Evolutionary conservation across 2,888 invertebrate species (phyloP).

Genomic region (Thereva nobilitata): DNA sequence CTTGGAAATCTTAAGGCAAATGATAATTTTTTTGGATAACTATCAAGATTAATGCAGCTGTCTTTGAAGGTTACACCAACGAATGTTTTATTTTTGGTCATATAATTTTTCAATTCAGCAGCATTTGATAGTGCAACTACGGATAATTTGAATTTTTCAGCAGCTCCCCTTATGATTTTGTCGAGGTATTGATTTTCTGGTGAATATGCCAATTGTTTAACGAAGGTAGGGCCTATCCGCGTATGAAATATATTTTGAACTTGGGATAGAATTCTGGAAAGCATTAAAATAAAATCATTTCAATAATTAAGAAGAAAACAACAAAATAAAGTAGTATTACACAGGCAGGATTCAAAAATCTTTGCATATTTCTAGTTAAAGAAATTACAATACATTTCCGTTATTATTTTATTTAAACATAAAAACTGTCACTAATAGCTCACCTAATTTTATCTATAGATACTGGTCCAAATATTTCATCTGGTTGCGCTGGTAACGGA

Average conservation of each 20-base stretch:
- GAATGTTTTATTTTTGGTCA: neutral
- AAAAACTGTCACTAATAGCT: too few species aligned
- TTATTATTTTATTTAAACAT: too few species aligned
- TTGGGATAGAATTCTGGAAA: neutral
- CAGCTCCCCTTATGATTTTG: too few species aligned
- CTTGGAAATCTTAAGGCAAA: neutral
- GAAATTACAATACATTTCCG: too few species aligned
- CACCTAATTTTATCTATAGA: neutral
- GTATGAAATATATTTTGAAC: neutral
- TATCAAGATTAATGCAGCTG: neutral
- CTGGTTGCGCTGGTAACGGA: conserved; percentile 62
- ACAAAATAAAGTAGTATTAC: too few species aligned
- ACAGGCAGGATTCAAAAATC: too few species aligned
- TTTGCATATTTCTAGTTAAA: too few species aligned
- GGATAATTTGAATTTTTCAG: neutral
- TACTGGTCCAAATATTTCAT: conserved; percentile 41
- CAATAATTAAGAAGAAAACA: neutral
- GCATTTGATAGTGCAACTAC: neutral
- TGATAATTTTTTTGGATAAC: neutral
- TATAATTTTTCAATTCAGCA: neutral
- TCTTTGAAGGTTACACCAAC: neutral
- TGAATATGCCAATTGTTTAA: too few species aligned
- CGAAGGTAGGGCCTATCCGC: too few species aligned
- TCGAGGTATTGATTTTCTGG: too few species aligned
- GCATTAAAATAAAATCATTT: neutral